Percentiles rank a stretch among this genome's conserved stretches.
Evolutionary conservation across 2,797 vertebrate species (phyloP).

Genomic region (Sciurus carolinensis): DNA sequence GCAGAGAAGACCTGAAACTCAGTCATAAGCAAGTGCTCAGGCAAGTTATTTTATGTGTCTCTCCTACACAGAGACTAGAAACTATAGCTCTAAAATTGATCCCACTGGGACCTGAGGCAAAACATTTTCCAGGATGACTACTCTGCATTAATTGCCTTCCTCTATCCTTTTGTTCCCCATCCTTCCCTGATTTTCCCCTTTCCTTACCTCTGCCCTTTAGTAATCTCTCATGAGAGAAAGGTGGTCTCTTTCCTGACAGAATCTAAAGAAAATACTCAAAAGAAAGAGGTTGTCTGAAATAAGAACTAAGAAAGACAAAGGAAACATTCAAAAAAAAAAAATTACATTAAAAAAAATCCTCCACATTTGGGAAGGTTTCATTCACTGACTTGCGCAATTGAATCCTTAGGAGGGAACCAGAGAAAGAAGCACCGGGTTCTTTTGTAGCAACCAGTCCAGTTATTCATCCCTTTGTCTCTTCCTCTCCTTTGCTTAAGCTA

Average conservation of each 20-base stretch:
- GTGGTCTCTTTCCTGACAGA: slow-evolving; percentile 34
- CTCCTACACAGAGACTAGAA: slow-evolving; percentile 59
- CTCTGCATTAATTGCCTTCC: background rate
- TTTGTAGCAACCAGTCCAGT: background rate
- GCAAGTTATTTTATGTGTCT: slow-evolving; percentile 57
- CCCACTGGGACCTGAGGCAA: slow-evolving; percentile 60
- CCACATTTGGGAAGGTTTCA: slow-evolving; percentile 15
- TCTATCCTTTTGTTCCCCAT: slow-evolving; percentile 19
- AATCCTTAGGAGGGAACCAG: slow-evolving; percentile 2
- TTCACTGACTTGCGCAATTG: background rate
- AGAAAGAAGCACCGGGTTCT: slow-evolving; percentile 1
- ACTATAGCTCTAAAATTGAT: slow-evolving; percentile 74
- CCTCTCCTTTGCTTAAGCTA: background rate
- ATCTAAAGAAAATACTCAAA: slow-evolving; percentile 32
- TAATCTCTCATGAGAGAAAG: slow-evolving; percentile 45
- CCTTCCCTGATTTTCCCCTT: background rate
- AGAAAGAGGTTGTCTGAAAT: slow-evolving; percentile 24
- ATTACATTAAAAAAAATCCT: slow-evolving; percentile 46
- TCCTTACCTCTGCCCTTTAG: slow-evolving; percentile 4
- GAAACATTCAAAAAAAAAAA: background rate
- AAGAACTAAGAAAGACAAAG: slow-evolving; percentile 43
- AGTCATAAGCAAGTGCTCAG: slow-evolving; percentile 51
- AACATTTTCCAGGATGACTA: slow-evolving; percentile 61
- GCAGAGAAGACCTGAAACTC: slow-evolving; percentile 57
- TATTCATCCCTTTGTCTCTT: background rate